These are phyloP conservation scores for Nestor notabilis DNA, from an alignment of 2,113 vertebrate genomes.

Conservation along the genomic window DNA sequence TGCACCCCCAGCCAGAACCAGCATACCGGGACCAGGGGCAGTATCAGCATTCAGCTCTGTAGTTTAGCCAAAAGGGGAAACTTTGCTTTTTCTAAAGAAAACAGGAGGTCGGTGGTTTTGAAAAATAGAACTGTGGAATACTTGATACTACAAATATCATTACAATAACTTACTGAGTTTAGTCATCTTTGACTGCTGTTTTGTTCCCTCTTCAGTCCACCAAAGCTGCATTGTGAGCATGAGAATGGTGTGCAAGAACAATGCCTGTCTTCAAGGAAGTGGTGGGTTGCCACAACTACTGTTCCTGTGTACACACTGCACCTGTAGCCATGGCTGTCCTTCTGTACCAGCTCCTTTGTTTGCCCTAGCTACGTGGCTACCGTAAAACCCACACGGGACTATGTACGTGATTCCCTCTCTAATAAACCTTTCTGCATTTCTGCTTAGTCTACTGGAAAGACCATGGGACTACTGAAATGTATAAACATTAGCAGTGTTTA, in stretches of 20 bases:
- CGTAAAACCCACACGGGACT: not conserved
- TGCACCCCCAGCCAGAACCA: not conserved
- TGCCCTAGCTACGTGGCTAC: not conserved
- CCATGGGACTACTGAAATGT: not conserved
- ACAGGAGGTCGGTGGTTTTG: not conserved
- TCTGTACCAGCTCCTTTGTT: not conserved
- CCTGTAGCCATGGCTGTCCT: fast-evolving
- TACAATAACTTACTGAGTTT: not conserved
- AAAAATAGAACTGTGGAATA: not conserved
- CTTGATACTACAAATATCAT: not conserved
- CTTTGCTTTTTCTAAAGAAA: not conserved
- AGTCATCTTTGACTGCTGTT: not conserved
- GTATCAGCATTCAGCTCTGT: not conserved
- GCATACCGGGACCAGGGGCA: not conserved
- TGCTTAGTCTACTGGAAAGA: not conserved
- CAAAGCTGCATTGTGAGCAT: not conserved
- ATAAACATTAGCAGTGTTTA: not conserved
- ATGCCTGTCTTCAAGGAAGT: not conserved
- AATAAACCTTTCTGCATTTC: not conserved
- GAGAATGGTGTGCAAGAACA: not conserved
- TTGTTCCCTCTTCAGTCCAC: not conserved
- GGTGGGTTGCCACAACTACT: not conserved
- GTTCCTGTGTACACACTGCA: not conserved
- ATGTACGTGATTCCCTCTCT: not conserved
- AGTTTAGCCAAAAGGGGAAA: not conserved